A percentile compares a stretch with the other conserved stretches of the same genome.
These are phyloP conservation scores for Pomacea maculata DNA, from an alignment of 1,140 invertebrate species.

Conservation along the genomic window DNA sequence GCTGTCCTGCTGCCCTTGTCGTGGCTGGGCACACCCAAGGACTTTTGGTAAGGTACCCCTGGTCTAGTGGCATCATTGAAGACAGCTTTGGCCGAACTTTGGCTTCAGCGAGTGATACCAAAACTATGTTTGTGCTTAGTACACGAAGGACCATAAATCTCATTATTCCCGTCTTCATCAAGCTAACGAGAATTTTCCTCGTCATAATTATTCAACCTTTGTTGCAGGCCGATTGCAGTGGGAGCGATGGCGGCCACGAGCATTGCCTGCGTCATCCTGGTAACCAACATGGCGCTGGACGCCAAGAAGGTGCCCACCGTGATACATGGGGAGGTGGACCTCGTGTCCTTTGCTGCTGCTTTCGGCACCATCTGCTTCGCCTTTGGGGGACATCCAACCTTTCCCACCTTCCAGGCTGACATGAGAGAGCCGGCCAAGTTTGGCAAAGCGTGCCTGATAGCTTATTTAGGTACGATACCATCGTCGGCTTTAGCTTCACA, in stretches of 20 bases:
- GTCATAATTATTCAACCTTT: not conserved
- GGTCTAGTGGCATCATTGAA: too few species aligned
- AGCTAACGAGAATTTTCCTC: conserved; percentile 16
- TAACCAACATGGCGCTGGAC: conserved; percentile 37
- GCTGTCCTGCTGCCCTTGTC: conserved; percentile 72
- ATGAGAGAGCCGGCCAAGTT: conserved; percentile 66
- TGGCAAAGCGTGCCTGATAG: conserved; percentile 59
- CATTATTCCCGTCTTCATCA: not conserved
- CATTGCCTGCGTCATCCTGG: conserved; percentile 54
- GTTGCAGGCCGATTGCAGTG: conserved; percentile 55
- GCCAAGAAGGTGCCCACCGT: conserved; percentile 15
- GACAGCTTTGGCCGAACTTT: too few species aligned
- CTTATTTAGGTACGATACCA: conserved; percentile 56
- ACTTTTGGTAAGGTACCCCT: conserved; percentile 67
- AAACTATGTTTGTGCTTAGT: too few species aligned
- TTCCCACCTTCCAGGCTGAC: conserved; percentile 68
- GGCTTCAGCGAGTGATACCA: too few species aligned
- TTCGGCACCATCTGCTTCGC: conserved; percentile 67
- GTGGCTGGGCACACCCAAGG: conserved; percentile 75
- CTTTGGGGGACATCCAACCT: conserved; percentile 65
- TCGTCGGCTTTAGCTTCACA: not conserved
- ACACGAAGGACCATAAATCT: not conserved
- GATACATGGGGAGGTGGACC: conserved; percentile 28
- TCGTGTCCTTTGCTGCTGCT: conserved; percentile 60
- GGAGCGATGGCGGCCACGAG: conserved; percentile 54